Evolutionary conservation across 2,113 vertebrate genomes (phyloP).

Genomic region (Halcyon malimbica): DNA sequence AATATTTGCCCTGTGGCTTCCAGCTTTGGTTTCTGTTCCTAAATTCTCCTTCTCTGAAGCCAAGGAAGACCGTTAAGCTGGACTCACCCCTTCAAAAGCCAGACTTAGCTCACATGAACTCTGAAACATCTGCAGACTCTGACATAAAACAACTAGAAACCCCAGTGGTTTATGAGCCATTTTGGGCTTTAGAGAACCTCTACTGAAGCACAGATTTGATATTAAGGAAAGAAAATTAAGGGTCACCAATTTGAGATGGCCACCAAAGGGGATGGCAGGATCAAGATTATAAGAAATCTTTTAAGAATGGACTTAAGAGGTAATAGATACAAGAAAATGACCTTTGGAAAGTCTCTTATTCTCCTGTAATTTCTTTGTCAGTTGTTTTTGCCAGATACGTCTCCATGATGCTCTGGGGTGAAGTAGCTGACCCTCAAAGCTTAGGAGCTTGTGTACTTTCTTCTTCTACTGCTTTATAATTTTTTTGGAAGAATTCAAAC

Average conservation of each 20-base stretch:
- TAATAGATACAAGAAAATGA: slow-evolving; percentile 2
- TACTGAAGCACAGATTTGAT: neutral
- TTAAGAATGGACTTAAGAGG: neutral
- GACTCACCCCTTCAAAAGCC: neutral
- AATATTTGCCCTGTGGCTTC: slow-evolving; percentile 28
- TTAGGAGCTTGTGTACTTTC: neutral
- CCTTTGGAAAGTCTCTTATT: neutral
- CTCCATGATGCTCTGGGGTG: neutral
- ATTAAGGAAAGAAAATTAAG: neutral
- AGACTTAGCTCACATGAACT: neutral
- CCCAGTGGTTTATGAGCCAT: neutral
- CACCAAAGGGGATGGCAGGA: neutral
- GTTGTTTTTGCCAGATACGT: neutral
- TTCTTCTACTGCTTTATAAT: neutral
- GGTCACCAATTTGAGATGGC: neutral
- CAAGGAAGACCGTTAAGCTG: neutral
- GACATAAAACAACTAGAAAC: neutral
- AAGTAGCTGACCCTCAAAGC: slow-evolving; percentile 11
- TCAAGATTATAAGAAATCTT: slow-evolving; percentile 1
- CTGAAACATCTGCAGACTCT: slow-evolving; percentile 14
- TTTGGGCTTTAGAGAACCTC: neutral
- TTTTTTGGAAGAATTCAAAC: slow-evolving; percentile 35
- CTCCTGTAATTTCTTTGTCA: slow-evolving; percentile 1
- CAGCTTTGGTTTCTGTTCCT: slow-evolving; percentile 21
- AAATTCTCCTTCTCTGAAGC: slow-evolving; percentile 17